These are phyloP conservation scores for Chloropsis hardwickii DNA, from an alignment of 2,113 vertebrate genomes.

Conservation along the genomic window DNA sequence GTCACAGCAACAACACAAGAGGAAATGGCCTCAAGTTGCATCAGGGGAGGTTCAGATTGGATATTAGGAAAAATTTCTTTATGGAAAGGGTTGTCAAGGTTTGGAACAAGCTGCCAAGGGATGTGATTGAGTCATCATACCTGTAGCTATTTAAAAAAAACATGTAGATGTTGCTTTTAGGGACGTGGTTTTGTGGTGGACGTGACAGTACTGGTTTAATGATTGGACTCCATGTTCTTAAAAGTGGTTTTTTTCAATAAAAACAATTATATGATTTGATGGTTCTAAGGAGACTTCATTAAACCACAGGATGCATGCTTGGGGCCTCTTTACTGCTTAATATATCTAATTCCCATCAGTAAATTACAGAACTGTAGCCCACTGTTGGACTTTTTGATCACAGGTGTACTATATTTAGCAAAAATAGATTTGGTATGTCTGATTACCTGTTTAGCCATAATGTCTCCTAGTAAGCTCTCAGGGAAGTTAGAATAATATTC, in stretches of 20 bases:
- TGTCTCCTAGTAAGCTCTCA: neutral
- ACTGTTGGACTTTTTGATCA: neutral
- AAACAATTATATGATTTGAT: neutral
- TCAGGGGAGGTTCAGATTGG: neutral
- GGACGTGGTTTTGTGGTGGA: neutral
- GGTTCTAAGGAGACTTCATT: neutral
- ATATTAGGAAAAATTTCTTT: neutral
- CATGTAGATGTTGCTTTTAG: neutral
- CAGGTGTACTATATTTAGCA: neutral
- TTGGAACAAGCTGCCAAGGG: neutral
- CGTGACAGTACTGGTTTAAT: neutral
- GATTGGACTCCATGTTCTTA: neutral
- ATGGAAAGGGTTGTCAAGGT: too few species aligned
- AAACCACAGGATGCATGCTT: neutral
- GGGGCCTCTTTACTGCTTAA: neutral
- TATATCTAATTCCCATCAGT: neutral
- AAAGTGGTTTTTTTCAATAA: neutral
- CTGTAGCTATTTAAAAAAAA: neutral
- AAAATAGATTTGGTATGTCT: neutral
- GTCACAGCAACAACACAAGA: neutral
- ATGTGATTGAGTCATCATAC: neutral
- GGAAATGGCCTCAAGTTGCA: neutral
- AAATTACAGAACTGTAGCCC: neutral
- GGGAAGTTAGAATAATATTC: conserved; percentile 4
- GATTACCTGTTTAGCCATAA: conserved; percentile 17